phyloP scores from a whole-genome alignment of 2,888 invertebrate genomes.

The Hirtodrosophila confusa region DNA sequence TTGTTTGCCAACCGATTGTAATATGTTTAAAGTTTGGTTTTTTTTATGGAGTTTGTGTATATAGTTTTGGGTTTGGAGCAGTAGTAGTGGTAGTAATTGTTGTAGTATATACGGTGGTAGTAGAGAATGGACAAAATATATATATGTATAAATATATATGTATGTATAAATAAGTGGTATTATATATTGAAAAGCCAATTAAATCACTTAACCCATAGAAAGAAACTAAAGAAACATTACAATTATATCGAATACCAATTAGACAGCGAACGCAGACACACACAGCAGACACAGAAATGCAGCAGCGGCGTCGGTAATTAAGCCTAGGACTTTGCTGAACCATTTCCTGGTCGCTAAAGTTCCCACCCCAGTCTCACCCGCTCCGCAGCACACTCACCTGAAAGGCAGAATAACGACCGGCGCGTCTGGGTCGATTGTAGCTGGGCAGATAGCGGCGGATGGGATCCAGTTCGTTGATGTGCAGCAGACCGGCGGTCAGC shows the following conservation, averaged over 20 bases:
- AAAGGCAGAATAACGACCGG: constrained; percentile 98
- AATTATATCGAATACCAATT: constrained; percentile 57
- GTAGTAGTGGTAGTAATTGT: constrained; percentile 52
- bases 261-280: constrained; percentile 62
- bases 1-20: constrained; percentile 51
- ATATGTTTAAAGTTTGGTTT: constrained; percentile 38
- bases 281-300: constrained; percentile 62
- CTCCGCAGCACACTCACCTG: constrained; percentile 88
- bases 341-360: constrained; percentile 1
- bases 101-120: constrained; percentile 52
- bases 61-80: constrained; percentile 34
- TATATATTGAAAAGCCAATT: constrained; percentile 60
- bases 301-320: constrained; percentile 47
- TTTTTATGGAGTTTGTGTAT: constrained; percentile 34
- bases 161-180: constrained; percentile 28
- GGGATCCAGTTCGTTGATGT: constrained; percentile 98
- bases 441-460: constrained; percentile 97
- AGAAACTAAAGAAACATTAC: constrained; percentile 36
- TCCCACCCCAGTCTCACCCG: background rate
- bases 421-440: constrained; percentile 95
- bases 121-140: constrained; percentile 63
- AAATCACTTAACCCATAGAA: constrained; percentile 49
- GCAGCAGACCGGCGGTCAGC: constrained; percentile 93
- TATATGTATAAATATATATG: constrained; percentile 32
- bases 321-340: constrained; percentile 23